Evolutionary conservation across 2,797 vertebrate species (phyloP).

Genomic region (Intellagama lesueurii): DNA sequence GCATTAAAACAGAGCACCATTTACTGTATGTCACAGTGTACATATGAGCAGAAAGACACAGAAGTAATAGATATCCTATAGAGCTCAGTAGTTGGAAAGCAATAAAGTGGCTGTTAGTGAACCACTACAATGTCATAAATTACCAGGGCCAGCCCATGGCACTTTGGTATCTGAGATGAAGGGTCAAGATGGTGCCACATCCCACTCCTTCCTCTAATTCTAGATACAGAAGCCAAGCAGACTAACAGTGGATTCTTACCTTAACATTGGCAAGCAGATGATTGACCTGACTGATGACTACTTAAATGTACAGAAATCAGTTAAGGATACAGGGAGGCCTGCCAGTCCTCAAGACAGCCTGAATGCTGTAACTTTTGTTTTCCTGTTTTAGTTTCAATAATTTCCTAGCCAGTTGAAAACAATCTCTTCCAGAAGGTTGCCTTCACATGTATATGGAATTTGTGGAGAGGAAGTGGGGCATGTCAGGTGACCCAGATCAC

Average conservation of each 20-base stretch:
- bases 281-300: too few relatives aligned
- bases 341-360: too few relatives aligned
- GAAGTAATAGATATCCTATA: slow-evolving; percentile 1
- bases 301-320: too few relatives aligned
- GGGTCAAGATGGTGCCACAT: background rate
- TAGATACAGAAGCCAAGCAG: background rate
- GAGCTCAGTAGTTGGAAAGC: accelerated
- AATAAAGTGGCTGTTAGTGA: background rate
- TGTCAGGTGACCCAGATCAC: too few relatives aligned
- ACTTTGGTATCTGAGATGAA: background rate
- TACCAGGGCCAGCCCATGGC: too few relatives aligned
- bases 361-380: background rate
- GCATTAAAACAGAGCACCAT: slow-evolving; percentile 35
- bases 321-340: too few relatives aligned
- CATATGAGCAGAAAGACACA: slow-evolving; percentile 29
- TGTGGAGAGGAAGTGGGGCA: too few relatives aligned
- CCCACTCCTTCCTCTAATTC: background rate
- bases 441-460: too few relatives aligned
- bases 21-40: background rate
- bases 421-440: too few relatives aligned
- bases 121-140: accelerated
- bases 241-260: background rate
- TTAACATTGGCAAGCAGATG: too few relatives aligned
- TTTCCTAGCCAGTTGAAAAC: background rate
- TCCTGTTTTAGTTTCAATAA: background rate